Evolutionary conservation across 2,797 vertebrate genomes (phyloP), one percentile per base, ranked within the genome.

Genomic region (Galaxias olidus): DNA sequence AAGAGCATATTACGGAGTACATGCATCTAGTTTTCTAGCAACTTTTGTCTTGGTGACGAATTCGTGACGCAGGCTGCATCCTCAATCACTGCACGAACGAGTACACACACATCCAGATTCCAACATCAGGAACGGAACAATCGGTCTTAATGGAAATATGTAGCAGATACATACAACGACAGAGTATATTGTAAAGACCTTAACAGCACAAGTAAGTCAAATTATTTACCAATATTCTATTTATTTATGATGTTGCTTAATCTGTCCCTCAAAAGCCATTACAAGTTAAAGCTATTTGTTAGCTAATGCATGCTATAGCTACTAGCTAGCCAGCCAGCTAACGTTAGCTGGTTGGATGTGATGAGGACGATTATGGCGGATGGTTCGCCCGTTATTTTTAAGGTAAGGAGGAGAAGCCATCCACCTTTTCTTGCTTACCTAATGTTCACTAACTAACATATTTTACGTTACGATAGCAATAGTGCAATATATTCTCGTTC

Each of bases 21-120:
- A n/a, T n/a, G n/a, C n/a, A n/a, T n/a, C n/a, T 44, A 12, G 40
- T 18, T 14, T 58, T 59, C 68, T 4, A 74, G 77, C 63, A 59
- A 68, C 61, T 47, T n/a, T n/a, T n/a, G n/a, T n/a, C 65, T 15
- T 42, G 4, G 82, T 89, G 88, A 89, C 87, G 87, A 3, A 4
- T 59, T 52, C 13, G 72, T 88, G 89, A 91, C 88, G 89, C 75
- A 83, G 71, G 48, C 40, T 74, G 72, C 78, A 49, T 42, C 84
- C 79, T 87, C 86, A 81, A 86, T 88, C 88, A 72, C 65, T 46
- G 15, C 13, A 15, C 47, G 50, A 74, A 19, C 79, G 79, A 85
- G 69, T 78, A 79, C 71, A 74, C 72, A 59, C 53, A 14, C 54
- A 56, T 20, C 54, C 19, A 13, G 20, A 13, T 72, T 69, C 74